Percentiles rank a stretch among this genome's conserved stretches.
phyloP scores from a whole-genome alignment of 1,140 invertebrate genomes.

The Aphelenchoides avenae region DNA sequence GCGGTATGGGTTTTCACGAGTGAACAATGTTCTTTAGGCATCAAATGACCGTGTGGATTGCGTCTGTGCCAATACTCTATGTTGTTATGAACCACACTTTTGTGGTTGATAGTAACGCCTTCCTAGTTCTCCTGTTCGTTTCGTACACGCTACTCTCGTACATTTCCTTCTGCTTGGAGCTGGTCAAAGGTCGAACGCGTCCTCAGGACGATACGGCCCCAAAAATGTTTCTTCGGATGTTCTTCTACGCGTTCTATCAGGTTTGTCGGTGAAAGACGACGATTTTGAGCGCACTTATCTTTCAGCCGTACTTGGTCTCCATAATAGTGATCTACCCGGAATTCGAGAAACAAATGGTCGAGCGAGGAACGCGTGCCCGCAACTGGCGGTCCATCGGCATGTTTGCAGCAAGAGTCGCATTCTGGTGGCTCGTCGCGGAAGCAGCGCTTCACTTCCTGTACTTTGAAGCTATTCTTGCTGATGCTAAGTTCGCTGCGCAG shows the following conservation, averaged over 20 bases:
- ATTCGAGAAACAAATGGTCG: constrained; percentile 50
- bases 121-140: constrained; percentile 55
- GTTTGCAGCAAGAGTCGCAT: constrained; percentile 39
- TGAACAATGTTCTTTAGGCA: constrained; percentile 42
- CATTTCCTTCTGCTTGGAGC: constrained; percentile 54
- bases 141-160: constrained; percentile 55
- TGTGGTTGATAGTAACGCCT: constrained; percentile 43
- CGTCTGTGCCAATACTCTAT: constrained; percentile 53
- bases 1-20: no score
- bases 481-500: constrained; percentile 36
- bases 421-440: constrained; percentile 54
- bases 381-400: constrained; percentile 35
- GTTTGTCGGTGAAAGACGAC: background rate
- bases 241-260: constrained; percentile 15
- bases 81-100: constrained; percentile 50
- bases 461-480: constrained; percentile 51
- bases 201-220: constrained; percentile 36
- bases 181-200: constrained; percentile 25
- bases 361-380: constrained; percentile 20
- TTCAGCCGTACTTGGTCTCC: constrained; percentile 55
- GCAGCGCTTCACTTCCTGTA: constrained; percentile 55
- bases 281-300: constrained; percentile 35
- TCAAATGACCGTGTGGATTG: constrained; percentile 48
- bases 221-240: constrained; percentile 12
- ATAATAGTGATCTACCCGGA: constrained; percentile 57